Base-by-base conservation (phyloP, 2,797 vertebrate species). In the Iguana delicatissima region DNA sequence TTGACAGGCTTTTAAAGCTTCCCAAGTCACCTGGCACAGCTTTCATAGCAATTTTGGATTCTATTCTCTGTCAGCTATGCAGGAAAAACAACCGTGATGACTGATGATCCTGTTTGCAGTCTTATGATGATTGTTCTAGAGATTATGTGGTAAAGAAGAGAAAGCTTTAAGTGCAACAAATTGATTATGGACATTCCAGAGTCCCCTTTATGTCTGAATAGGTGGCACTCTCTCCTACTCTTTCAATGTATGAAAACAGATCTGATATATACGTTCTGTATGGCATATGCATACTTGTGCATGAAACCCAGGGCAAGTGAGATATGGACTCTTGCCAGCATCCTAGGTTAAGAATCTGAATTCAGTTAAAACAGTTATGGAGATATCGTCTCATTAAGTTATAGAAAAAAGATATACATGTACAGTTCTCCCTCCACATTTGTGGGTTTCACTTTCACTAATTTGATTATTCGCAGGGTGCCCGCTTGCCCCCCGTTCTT, bases 1-100 rank as follows among this genome's bases (percentile, higher is more conserved):
- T 82, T 88, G 91, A 88, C 82, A 81, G 74, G 77, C 73, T 83
- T 67, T 90, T 72, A 83, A 35, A 64, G 57, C 80, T 81, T 73
- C 80, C 74, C 64, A 59, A 80, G 72, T 69, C 35, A 86, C 46
- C 50, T 62, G 73, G 52, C 73, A 50, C 38, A 80, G 89, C 18
- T 84, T 55, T 83, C 74, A 88, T 76, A 50, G 69, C 83, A 69
- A 46, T 84, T 55, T 29, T 35, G 35, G 62, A 84, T 57, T 80
- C 76, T 76, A 67, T 80, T 84, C 38, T 64, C 46, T 88, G 42
- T 90, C 35, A 85, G 73, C 35, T 80, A 57, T 67, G 69, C 62
- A 76, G 73, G 67, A 80, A 74, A 89, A 74, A 46, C 26, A 64
- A 46, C 46, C 38, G 9, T 35, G 72, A 76, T 77, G 59, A 46